These are phyloP conservation scores for Microcebus ravelobensis DNA, from an alignment of 2,113 vertebrate species.

Conservation along the genomic window DNA sequence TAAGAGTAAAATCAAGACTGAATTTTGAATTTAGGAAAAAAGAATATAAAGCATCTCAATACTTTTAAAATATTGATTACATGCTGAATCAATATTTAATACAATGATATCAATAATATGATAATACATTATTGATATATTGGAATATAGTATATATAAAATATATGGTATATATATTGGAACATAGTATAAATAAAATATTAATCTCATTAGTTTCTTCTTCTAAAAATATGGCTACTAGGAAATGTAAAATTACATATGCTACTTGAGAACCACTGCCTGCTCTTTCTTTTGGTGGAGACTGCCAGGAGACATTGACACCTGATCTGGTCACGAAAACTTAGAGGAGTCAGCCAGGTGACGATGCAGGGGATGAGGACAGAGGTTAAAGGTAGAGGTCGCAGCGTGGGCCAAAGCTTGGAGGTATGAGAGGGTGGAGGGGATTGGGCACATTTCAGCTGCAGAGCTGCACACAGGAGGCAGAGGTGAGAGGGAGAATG, in stretches of 20 bases:
- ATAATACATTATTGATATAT: neutral
- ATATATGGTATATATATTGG: neutral
- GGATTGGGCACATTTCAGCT: neutral
- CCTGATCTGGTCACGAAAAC: neutral
- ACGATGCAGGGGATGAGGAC: neutral
- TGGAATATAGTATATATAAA: neutral
- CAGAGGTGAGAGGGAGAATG: neutral
- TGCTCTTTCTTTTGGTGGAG: neutral
- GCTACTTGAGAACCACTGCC: neutral
- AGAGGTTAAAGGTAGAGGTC: neutral
- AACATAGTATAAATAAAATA: neutral
- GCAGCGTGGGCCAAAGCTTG: neutral
- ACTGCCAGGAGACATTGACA: neutral
- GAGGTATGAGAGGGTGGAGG: too few relatives aligned
- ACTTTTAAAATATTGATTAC: neutral
- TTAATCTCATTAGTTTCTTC: neutral
- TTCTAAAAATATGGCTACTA: neutral
- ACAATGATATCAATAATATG: neutral
- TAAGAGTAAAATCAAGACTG: neutral
- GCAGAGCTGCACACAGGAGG: neutral
- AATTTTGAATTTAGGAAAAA: neutral
- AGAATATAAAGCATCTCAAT: neutral
- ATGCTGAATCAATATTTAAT: neutral
- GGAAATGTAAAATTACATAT: neutral
- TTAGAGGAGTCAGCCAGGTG: neutral